Base-by-base conservation (phyloP, 2,888 invertebrate species). In the Pantelozetes paolii region DNA sequence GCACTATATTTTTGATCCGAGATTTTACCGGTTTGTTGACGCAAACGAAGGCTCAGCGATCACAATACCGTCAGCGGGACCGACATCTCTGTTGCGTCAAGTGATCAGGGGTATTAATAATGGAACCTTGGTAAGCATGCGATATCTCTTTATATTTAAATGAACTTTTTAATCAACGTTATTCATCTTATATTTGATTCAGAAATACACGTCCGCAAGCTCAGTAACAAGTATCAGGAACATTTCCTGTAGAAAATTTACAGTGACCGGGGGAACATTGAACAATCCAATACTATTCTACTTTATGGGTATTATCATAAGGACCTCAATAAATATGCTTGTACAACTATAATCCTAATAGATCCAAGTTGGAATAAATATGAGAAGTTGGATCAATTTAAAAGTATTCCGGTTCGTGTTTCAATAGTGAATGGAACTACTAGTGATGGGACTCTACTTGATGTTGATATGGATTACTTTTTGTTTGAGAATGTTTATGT, bases 401-500 rank as follows among this genome's bases (percentile, higher is more conserved):
- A 50, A 20, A 50, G 15, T n/a, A 50, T 50, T 9, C 50, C 50
- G 5, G 50, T 50, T 50, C 50, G 50, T 6, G 50, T 50, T 9
- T n/a, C 50, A n/a, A 20, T 50, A 9, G 50, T 20, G 50, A 36
- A 36, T 36, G 50, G 50, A 6, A 50, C 6, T 9, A 50, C 6
- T 15, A 6, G 9, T 9, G 50, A 50, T 50, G 50, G 50, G 18
- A n/a, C 50, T 5, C n/a, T 18, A 20, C 50, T 50, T 50, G 18
- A 50, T 50, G 50, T 50, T 5, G 50, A 50, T 50, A 50, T 50
- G 18, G 50, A 50, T 20, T 50, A 50, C 18, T 50, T 50, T 50
- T 20, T 50, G 18, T 50, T 9, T 50, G 50, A 50, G 18, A 5
- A 5, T 18, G 6, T 9, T 50, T 50, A 18, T 50, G 20, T 9